Evolutionary conservation across 2,113 vertebrate genomes (phyloP).

Genomic region (Limanda limanda): DNA sequence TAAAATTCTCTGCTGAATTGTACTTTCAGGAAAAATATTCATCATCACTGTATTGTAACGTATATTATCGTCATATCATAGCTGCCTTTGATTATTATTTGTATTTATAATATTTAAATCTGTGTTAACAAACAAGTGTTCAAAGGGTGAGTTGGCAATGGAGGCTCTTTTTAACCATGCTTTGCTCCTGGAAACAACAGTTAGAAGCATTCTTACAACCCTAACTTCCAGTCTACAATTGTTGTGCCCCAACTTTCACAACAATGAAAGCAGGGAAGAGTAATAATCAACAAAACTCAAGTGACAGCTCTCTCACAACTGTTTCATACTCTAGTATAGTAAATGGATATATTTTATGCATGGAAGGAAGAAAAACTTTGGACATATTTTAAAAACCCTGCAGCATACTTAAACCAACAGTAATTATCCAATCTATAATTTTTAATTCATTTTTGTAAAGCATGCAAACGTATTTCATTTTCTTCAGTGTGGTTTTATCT

Average conservation of each 20-base stretch:
- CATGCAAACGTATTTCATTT: background rate
- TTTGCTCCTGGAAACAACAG: background rate
- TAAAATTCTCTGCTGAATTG: background rate
- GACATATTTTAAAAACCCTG: background rate
- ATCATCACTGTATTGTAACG: background rate
- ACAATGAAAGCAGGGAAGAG: background rate
- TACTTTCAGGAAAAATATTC: background rate
- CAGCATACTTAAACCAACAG: background rate
- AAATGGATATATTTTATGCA: background rate
- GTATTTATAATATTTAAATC: constrained; percentile 15
- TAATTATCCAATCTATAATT: background rate
- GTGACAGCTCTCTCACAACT: background rate
- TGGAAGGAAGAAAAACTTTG: background rate
- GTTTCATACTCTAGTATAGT: background rate
- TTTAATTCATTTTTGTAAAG: background rate
- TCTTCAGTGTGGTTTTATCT: background rate
- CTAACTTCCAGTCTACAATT: background rate
- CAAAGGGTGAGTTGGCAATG: constrained; percentile 43
- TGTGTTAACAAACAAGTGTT: constrained; percentile 11
- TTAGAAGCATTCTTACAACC: background rate
- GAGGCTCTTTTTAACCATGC: background rate
- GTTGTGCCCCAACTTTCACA: background rate
- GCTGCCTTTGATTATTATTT: constrained; percentile 47
- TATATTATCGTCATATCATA: constrained; percentile 14
- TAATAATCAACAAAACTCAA: background rate